Conservation (phyloP, 2,797 vertebrate species). For the Gymnoscopelus braueri region DNA sequence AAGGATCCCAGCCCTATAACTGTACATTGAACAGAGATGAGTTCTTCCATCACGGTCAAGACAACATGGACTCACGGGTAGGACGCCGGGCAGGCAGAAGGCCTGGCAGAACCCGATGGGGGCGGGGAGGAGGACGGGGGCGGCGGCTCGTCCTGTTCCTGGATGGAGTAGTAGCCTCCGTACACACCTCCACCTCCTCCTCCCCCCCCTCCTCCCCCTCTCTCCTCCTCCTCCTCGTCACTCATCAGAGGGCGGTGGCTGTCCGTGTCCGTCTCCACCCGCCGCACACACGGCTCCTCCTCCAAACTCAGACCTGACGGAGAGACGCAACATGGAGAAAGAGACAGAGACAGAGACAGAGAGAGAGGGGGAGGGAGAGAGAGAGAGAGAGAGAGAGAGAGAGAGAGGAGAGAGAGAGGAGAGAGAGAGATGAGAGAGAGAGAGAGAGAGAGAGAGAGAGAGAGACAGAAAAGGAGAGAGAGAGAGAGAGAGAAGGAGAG, state of each 20-base stretch:
- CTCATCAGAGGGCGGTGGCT: conserved; percentile 90
- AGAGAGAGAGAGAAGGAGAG: too few relatives aligned
- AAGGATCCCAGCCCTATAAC: too few relatives aligned
- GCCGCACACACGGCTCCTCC: conserved; percentile 72
- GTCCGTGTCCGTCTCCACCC: conserved; percentile 83
- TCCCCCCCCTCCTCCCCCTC: conserved; percentile 50
- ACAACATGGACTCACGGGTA: conserved; percentile 83
- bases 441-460: too few relatives aligned
- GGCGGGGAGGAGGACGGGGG: conserved; percentile 41
- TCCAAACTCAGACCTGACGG: conserved; percentile 83
- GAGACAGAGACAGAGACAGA: background rate
- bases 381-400: too few relatives aligned
- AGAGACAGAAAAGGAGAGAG: too few relatives aligned
- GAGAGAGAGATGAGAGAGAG: too few relatives aligned
- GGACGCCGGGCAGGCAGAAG: conserved; percentile 93
- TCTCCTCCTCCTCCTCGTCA: conserved; percentile 81
- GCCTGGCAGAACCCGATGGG: conserved; percentile 92
- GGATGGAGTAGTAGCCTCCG: conserved; percentile 76
- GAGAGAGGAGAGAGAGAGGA: too few relatives aligned
- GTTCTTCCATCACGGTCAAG: background rate
- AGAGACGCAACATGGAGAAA: conserved; percentile 7
- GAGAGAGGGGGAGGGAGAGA: too few relatives aligned
- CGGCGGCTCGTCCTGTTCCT: conserved; percentile 69
- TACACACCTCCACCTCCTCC: conserved; percentile 63
- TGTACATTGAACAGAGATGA: too few relatives aligned